Conservation (phyloP, 1,140 invertebrate species). For the Lerema accius region DNA sequence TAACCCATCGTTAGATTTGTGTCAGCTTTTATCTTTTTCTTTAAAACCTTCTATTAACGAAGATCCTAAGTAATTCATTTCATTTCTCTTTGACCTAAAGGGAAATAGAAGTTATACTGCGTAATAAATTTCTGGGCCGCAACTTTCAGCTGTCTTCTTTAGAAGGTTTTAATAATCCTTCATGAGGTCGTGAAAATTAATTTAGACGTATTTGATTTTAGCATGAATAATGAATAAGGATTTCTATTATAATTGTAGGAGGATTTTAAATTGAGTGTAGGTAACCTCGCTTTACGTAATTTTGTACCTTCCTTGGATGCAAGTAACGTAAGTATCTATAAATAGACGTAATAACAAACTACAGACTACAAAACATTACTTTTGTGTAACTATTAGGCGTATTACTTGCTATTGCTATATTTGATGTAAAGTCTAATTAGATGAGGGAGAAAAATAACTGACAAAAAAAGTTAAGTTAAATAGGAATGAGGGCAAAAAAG, state of each 20-base stretch:
- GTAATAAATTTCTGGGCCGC: conserved; percentile 7
- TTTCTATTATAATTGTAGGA: not conserved
- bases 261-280: not conserved
- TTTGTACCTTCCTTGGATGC: too few relatives aligned
- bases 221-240: conserved; percentile 7
- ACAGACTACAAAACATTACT: too few relatives aligned
- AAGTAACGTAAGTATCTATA: too few relatives aligned
- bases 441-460: too few relatives aligned
- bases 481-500: too few relatives aligned
- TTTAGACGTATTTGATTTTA: conserved; percentile 5
- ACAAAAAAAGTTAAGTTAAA: too few relatives aligned
- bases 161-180: conserved; percentile 16
- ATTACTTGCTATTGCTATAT: too few relatives aligned
- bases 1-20: too few relatives aligned
- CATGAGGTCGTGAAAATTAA: conserved; percentile 8
- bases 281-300: not conserved
- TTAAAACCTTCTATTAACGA: not conserved
- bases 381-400: too few relatives aligned
- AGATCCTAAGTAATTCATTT: not conserved
- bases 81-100: not conserved
- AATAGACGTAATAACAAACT: too few relatives aligned
- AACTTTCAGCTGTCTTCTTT: conserved; percentile 4
- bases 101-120: not conserved
- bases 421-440: too few relatives aligned
- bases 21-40: not conserved